Evolutionary conservation across 2,888 invertebrate species (phyloP).

Genomic region (Diaprepes abbreviatus): DNA sequence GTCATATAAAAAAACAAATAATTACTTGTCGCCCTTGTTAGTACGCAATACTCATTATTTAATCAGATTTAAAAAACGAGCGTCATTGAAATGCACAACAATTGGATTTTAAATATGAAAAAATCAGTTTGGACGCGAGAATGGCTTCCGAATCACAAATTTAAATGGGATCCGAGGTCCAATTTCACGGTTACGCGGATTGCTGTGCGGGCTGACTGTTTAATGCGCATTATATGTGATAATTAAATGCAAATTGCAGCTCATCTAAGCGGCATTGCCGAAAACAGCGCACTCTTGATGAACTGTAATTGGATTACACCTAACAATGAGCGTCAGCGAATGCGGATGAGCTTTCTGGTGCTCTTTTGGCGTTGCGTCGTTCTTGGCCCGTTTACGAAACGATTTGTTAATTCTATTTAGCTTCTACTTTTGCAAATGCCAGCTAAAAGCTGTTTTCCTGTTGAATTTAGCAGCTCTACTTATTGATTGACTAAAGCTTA

Average conservation of each 20-base stretch:
- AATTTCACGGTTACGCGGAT: constrained; percentile 65
- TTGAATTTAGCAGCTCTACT: neutral
- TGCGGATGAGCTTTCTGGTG: constrained; percentile 40
- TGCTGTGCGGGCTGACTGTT: constrained; percentile 62
- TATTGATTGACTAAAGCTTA: neutral
- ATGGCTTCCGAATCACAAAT: constrained; percentile 28
- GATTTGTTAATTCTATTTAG: constrained; percentile 50
- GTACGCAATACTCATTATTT: neutral
- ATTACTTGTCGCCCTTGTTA: no score
- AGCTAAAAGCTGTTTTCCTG: neutral
- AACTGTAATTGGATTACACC: constrained; percentile 67
- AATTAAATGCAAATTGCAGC: constrained; percentile 69
- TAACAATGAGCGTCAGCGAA: constrained; percentile 64
- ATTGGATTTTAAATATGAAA: constrained; percentile 33
- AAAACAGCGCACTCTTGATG: constrained; percentile 69
- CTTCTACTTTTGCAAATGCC: constrained; percentile 17
- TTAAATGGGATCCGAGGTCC: constrained; percentile 57
- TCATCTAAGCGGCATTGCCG: constrained; percentile 68
- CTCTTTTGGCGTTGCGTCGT: constrained; percentile 51
- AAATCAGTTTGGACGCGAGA: constrained; percentile 22
- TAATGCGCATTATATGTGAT: constrained; percentile 69
- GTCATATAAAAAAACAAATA: no score
- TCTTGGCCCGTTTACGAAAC: constrained; percentile 55
- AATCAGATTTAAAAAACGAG: constrained; percentile 5
- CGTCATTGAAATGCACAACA: constrained; percentile 10